A percentile compares a stretch with the other conserved stretches of the same genome.
Conservation (phyloP, 92 coral and sea anemone species). For the Virgularia gustaviana region DNA sequence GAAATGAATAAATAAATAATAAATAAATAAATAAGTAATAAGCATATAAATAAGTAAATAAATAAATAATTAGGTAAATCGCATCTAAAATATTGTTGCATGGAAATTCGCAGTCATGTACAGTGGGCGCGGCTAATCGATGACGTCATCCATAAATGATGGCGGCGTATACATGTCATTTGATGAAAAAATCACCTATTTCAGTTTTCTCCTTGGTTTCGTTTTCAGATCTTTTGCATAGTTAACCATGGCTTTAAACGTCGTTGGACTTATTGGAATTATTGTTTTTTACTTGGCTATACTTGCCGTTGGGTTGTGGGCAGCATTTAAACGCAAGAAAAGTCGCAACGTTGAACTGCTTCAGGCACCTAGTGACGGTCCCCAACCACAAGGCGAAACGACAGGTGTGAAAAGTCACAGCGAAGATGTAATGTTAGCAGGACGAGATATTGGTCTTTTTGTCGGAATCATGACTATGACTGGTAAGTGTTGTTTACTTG, state of each 20-base stretch:
- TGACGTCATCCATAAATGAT: not conserved
- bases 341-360: not conserved
- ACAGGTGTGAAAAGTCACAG: slow-evolving; percentile 33
- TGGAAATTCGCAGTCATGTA: too few species aligned
- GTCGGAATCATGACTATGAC: slow-evolving; percentile 80
- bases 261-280: slow-evolving; percentile 50
- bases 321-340: slow-evolving; percentile 46
- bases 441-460: slow-evolving; percentile 66
- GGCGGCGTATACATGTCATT: not conserved
- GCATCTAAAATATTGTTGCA: too few species aligned
- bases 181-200: not conserved
- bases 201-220: not conserved
- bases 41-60: too few species aligned
- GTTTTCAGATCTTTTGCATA: not conserved
- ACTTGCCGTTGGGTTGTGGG: slow-evolving; percentile 58
- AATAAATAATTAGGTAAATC: too few species aligned
- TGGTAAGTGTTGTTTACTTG: slow-evolving; percentile 46
- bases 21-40: too few species aligned
- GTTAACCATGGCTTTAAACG: slow-evolving; percentile 46
- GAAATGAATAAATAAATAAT: too few species aligned
- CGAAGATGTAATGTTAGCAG: slow-evolving; percentile 73
- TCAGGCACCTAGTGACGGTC: not conserved
- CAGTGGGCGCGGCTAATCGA: too few species aligned
- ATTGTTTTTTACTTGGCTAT: slow-evolving; percentile 45
- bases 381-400: not conserved